Percentiles rank a stretch among this genome's conserved stretches.
Conservation (phyloP, 2,113 vertebrate species). For the Helogale parvula region DNA sequence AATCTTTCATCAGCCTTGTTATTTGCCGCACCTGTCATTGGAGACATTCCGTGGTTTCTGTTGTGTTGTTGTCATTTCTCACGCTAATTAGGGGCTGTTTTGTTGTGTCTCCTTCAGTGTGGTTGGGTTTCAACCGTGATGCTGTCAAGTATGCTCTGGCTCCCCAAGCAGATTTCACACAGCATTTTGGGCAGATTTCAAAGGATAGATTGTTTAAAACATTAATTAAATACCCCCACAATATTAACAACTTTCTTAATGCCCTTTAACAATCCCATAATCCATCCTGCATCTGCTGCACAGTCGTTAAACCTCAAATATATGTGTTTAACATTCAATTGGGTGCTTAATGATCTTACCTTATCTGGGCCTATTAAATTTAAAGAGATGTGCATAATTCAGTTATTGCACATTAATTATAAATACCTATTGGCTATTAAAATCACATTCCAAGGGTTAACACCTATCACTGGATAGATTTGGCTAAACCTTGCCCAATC, state of each 20-base stretch:
- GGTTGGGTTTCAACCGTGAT: conserved; percentile 59
- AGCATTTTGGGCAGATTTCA: conserved; percentile 75
- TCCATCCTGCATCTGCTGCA: conserved; percentile 79
- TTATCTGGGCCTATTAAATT: conserved; percentile 88
- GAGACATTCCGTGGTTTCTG: conserved; percentile 70
- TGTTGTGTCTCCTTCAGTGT: conserved; percentile 61
- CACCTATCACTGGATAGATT: conserved; percentile 22
- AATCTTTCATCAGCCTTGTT: conserved; percentile 86
- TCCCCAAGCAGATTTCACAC: conserved; percentile 24
- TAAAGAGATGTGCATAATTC: conserved; percentile 87
- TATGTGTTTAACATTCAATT: conserved; percentile 87
- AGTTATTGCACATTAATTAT: conserved; percentile 84
- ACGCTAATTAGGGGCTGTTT: conserved; percentile 83
- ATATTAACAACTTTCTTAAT: conserved; percentile 82
- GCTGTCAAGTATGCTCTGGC: conserved; percentile 74
- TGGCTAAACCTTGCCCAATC: conserved; percentile 2
- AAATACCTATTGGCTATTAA: conserved; percentile 84
- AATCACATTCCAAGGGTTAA: conserved; percentile 83
- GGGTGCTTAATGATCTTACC: conserved; percentile 86
- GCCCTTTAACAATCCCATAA: conserved; percentile 81
- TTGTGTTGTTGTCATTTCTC: conserved; percentile 85
- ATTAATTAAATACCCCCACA: conserved; percentile 83
- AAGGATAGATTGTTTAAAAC: conserved; percentile 76
- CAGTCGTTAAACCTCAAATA: conserved; percentile 85
- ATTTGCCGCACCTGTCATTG: conserved; percentile 86